Evolutionary conservation across 2,888 invertebrate species (phyloP), one percentile per base, ranked within the genome.

Genomic region (Malthinus flaveolus): DNA sequence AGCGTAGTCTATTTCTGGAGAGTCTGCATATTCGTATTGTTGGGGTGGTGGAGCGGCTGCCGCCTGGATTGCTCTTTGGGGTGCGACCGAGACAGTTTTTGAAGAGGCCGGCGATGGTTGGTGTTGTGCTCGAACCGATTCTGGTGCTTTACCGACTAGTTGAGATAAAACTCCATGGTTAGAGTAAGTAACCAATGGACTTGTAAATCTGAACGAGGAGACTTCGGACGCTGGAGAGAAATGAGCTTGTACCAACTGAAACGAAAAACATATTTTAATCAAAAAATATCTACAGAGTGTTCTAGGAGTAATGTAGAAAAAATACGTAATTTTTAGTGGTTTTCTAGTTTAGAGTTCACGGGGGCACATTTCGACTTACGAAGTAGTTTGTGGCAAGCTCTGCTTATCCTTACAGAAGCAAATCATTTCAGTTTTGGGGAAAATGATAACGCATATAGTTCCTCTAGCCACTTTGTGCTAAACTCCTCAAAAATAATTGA

Each of bases 161-260:
- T 76, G 75, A 12, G 69, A 66, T 5, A 77, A 62, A 7, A 76
- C 68, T 10, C 78, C 78, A 10, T 72, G 63, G 62, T 74, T 78
- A 53, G 73, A 75, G 67, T 78, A 78, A 6, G 71, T 65, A 3
- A 78, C 78, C 15, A 77, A 62, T 7, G 78, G 78, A 55, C 76
- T 78, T 36, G 72, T 71, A 62, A 77, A 78, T 61, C 73, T 72
- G 69, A 78, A 78, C 49, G 73, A 71, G 1, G 77, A 78, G 3
- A 78, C 78, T 45, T 77, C 76, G 32, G 72, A 72, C n/a, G 78
- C 78, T 55, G 75, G 69, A 0, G 78, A 78, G 45, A 74, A 77
- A 11, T 68, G 39, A 42, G 23, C 23, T 9, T 13, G 39, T n/a
- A 23, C 39, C 39, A 42, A 42, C 39, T 42, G 10, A 42, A 42